Conservation (phyloP, 2,888 invertebrate species). For the Pammene fasciana region DNA sequence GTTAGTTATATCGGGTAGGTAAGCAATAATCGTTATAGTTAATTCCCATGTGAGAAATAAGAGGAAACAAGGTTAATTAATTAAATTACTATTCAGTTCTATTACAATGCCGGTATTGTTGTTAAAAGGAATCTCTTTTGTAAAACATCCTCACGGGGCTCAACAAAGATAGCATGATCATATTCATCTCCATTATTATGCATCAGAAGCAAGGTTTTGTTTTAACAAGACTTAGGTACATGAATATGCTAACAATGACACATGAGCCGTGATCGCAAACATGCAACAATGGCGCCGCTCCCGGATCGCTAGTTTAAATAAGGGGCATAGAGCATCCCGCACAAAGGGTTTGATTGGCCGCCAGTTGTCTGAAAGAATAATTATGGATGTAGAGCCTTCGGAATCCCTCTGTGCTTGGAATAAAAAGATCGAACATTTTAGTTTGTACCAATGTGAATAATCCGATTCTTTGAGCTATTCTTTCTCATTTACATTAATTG, state of each 20-base stretch:
- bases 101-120: not conserved
- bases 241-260: conserved; percentile 42
- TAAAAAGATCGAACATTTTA: conserved; percentile 29
- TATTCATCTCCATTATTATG: conserved; percentile 35
- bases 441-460: conserved; percentile 18
- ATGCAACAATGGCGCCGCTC: conserved; percentile 26
- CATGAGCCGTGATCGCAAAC: conserved; percentile 38
- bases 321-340: conserved; percentile 32
- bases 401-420: conserved; percentile 18
- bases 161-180: conserved; percentile 29
- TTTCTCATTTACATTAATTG: not conserved
- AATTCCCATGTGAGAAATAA: no score
- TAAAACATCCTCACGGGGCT: conserved; percentile 7
- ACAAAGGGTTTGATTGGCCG: conserved; percentile 41
- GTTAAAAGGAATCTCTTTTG: not conserved
- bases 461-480: conserved; percentile 4
- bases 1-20: no score
- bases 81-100: not conserved
- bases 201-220: conserved; percentile 32
- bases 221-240: conserved; percentile 36
- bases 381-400: conserved; percentile 37
- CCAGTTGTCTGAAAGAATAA: conserved; percentile 39
- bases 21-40: no score
- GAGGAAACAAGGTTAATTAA: no score
- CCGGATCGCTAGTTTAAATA: conserved; percentile 39